Conservation (phyloP, 2,113 vertebrate species). For the Aleadryas rufinucha region DNA sequence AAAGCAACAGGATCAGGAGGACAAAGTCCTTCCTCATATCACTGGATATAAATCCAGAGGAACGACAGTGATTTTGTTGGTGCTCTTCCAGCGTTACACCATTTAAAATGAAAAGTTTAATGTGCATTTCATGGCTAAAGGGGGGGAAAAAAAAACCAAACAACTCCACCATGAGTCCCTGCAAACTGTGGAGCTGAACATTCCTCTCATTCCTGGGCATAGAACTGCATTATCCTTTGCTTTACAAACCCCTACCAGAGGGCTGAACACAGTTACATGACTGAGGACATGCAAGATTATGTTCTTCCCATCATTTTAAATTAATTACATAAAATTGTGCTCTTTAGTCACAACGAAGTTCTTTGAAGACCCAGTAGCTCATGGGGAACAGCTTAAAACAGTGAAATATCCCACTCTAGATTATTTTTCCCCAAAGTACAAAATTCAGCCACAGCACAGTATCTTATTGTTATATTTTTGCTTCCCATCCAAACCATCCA, state of each 20-base stretch:
- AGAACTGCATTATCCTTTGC: neutral
- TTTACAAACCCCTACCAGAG: neutral
- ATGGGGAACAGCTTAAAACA: neutral
- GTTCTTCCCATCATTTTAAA: neutral
- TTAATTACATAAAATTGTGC: neutral
- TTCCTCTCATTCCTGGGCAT: neutral
- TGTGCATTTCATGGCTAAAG: neutral
- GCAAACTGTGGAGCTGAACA: neutral
- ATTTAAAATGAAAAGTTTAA: neutral
- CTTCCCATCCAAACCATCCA: neutral
- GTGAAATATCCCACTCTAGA: neutral
- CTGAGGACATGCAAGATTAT: neutral
- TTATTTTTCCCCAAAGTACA: neutral
- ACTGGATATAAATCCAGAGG: neutral
- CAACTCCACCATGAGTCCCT: neutral
- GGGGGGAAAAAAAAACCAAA: accelerated
- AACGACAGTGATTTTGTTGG: neutral
- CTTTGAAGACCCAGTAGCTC: neutral
- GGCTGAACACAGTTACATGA: neutral
- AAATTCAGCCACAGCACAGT: neutral
- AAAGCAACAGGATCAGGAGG: neutral
- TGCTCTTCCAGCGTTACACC: neutral
- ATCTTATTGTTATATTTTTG: neutral
- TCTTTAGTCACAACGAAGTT: neutral
- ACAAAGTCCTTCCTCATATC: neutral